Percentiles rank a stretch among this genome's conserved stretches.
Evolutionary conservation across 2,797 vertebrate genomes (phyloP).

Genomic region (Scolopax bukidnonensis): DNA sequence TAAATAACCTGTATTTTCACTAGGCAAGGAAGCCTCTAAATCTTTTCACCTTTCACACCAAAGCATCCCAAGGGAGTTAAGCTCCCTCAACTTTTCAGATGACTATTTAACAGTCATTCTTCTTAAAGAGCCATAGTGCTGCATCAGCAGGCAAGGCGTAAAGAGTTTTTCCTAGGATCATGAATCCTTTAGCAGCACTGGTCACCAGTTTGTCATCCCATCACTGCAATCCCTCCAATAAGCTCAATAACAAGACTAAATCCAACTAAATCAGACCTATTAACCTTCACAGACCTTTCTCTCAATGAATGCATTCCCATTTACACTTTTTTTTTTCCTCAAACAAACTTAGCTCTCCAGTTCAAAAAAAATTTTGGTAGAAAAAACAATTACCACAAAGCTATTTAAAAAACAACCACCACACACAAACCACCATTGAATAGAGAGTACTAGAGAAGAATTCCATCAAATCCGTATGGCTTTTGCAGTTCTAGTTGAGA

Average conservation of each 20-base stretch:
- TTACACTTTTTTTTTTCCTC: not conserved
- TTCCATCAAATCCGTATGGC: not conserved
- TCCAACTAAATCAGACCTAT: not conserved
- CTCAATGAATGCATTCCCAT: not conserved
- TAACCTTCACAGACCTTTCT: not conserved
- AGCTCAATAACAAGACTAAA: not conserved
- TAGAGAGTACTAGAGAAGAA: slow-evolving; percentile 9
- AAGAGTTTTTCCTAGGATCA: not conserved
- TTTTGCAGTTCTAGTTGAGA: not conserved
- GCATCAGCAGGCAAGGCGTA: not conserved
- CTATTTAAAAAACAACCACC: not conserved
- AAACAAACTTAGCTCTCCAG: not conserved
- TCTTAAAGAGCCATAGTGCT: not conserved
- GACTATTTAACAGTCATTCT: not conserved
- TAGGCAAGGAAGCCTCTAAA: not conserved
- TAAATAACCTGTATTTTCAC: not conserved
- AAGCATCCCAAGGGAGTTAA: not conserved
- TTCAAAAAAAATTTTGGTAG: not conserved
- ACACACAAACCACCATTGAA: not conserved
- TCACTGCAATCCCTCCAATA: not conserved
- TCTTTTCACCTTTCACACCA: not conserved
- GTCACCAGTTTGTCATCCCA: not conserved
- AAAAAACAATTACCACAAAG: not conserved
- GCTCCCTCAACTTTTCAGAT: not conserved
- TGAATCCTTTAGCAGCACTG: not conserved